phyloP scores from a whole-genome alignment of 2,113 vertebrate species.

The Poeciliopsis retropinna region DNA sequence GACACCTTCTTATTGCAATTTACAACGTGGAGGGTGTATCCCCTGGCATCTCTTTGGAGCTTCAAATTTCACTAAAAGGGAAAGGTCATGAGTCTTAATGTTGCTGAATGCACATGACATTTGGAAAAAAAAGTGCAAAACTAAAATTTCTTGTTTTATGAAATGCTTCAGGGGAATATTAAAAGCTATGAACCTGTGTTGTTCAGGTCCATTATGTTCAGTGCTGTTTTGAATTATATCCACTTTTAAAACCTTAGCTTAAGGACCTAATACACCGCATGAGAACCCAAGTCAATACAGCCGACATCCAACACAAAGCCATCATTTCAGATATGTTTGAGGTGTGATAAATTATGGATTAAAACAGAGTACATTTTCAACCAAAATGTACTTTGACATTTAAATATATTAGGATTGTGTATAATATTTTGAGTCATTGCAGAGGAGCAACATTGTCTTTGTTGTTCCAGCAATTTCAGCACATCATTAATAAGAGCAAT shows the following conservation, averaged over 20 bases:
- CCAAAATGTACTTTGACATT: too few relatives aligned
- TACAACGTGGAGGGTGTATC: conserved; percentile 29
- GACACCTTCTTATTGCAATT: conserved; percentile 14
- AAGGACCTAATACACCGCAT: background rate
- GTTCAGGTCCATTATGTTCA: conserved; percentile 10
- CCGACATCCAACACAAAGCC: too few relatives aligned
- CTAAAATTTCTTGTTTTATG: background rate
- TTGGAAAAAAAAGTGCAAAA: too few relatives aligned
- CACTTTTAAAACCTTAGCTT: background rate
- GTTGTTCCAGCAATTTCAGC: too few relatives aligned
- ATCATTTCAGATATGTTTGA: too few relatives aligned
- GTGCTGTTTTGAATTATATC: background rate
- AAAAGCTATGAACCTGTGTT: conserved; percentile 16
- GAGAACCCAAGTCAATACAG: background rate
- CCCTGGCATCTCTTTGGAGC: background rate
- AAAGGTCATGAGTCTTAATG: background rate
- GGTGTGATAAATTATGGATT: too few relatives aligned
- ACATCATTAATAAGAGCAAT: too few relatives aligned
- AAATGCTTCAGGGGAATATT: background rate
- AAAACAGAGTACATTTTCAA: too few relatives aligned
- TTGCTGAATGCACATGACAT: background rate
- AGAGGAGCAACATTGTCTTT: too few relatives aligned
- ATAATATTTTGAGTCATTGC: too few relatives aligned
- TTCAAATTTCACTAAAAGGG: background rate
- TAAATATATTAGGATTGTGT: too few relatives aligned